A percentile compares a stretch with the other conserved stretches of the same genome.
Conservation (phyloP, 1,140 invertebrate genomes). For the Drosophila lowei region DNA sequence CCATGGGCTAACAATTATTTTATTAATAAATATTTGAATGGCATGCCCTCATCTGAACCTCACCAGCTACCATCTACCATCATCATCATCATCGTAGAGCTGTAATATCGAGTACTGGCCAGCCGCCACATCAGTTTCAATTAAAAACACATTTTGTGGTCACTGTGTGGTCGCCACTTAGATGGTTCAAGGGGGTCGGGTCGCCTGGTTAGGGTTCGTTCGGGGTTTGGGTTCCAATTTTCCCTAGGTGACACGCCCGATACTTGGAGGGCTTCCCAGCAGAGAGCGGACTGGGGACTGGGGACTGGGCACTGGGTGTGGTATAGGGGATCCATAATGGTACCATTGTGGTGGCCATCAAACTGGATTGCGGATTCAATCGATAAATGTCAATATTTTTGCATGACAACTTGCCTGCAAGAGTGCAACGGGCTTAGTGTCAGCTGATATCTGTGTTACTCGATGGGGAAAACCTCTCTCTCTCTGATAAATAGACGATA, state of each 20-base stretch:
- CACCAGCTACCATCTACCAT: too few species aligned
- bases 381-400: slow-evolving; percentile 43
- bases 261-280: slow-evolving; percentile 54
- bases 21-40: slow-evolving; percentile 79
- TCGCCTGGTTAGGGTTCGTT: not conserved
- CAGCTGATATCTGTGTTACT: slow-evolving; percentile 29
- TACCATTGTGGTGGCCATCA: slow-evolving; percentile 29
- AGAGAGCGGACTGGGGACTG: not conserved
- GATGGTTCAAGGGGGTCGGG: slow-evolving; percentile 2
- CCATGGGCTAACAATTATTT: slow-evolving; percentile 71
- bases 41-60: slow-evolving; percentile 63
- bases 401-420: slow-evolving; percentile 27
- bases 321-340: too few species aligned
- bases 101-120: not conserved
- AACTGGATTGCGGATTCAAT: slow-evolving; percentile 30
- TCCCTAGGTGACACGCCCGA: slow-evolving; percentile 52
- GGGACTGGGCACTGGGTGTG: not conserved
- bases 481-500: too few species aligned
- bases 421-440: slow-evolving; percentile 41
- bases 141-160: slow-evolving; percentile 80
- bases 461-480: not conserved
- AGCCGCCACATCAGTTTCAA: slow-evolving; percentile 68
- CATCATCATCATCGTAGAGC: slow-evolving; percentile 14
- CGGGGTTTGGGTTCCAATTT: slow-evolving; percentile 27
- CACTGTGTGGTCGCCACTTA: slow-evolving; percentile 48